Evolutionary conservation across 1,140 invertebrate genomes (phyloP), one percentile per base, ranked within the genome.

Genomic region (Drosophila fuyamai): DNA sequence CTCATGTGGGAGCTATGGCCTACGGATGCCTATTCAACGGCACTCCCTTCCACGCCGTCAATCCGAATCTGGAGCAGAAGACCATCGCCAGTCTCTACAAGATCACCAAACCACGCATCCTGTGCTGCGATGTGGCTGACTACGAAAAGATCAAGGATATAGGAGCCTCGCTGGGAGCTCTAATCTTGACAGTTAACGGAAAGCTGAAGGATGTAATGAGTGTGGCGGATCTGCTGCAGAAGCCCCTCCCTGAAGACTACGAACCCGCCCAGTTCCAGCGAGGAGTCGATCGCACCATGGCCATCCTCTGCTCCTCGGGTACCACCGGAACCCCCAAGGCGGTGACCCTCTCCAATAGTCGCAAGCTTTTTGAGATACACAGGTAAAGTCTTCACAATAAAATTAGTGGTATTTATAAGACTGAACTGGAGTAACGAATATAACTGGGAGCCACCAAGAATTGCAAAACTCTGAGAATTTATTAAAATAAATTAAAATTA

Each of bases 301-400:
- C 91, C 4, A 92, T 94, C 46, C 71, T 94, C 1, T 93, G 90
- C 61, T 94, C 96, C 0, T 96, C 95, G 61, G 96, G 96, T n/a
- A 97, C 96, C 5, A 97, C 96, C 23, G 96, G 96, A 40, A 92
- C 95, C 13, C 96, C 97, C 1, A 97, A 97, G 93, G 96, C 96
- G 10, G 96, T 96, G 0, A 94, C 95, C 83, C 92, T 97, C 9
- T 96, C 96, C 1, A 96, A 97, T 68, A 88, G 82, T 4, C 79
- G 83, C 7, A 75, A 76, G 27, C 55, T 86, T 5, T 86, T 86
- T 32, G 83, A 88, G 27, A 36, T 29, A 0, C 79, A 82, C 38
- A 82, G 82, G 82, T 86, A 38, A 5, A 8, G 32, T 35, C 4
- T 5, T 47, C n/a, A 16, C 10, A 18, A 35, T 1, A 35, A 16